Evolutionary conservation across 1,140 invertebrate species (phyloP).

Genomic region (Proctacanthus coquilletti): DNA sequence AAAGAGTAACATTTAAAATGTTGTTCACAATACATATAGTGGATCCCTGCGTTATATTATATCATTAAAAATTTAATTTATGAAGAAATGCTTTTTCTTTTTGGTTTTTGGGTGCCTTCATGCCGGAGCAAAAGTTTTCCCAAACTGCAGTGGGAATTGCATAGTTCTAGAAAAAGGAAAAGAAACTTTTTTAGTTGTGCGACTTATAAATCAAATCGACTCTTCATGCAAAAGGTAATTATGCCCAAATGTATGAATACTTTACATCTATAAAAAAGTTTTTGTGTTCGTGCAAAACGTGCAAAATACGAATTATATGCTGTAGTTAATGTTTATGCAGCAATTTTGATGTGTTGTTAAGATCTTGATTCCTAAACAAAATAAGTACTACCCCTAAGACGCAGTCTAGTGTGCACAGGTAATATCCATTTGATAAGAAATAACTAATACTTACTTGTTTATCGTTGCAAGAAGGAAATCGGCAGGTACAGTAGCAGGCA

Average conservation of each 20-base stretch:
- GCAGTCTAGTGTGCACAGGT: neutral
- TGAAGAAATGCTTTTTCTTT: no score
- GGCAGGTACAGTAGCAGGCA: constrained; percentile 71
- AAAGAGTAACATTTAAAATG: no score
- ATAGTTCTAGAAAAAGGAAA: constrained; percentile 11
- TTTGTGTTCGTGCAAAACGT: no score
- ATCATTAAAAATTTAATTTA: no score
- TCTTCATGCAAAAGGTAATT: constrained; percentile 1
- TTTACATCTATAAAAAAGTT: no score
- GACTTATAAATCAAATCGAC: constrained; percentile 5
- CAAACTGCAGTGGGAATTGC: constrained; percentile 12
- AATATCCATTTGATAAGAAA: constrained; percentile 2
- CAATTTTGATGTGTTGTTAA: neutral
- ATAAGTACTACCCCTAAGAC: constrained; percentile 3
- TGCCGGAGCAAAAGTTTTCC: constrained; percentile 12
- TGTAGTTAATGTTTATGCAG: no score
- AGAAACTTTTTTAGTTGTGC: constrained; percentile 2
- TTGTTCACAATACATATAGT: no score
- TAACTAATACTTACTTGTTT: constrained; percentile 50
- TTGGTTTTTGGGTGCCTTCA: no score
- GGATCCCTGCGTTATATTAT: no score
- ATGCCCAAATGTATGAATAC: no score
- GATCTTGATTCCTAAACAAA: neutral
- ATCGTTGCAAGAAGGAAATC: constrained; percentile 72
- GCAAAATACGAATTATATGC: no score